A percentile compares a stretch with the other conserved stretches of the same genome.
Conservation (phyloP, 2,113 vertebrate species). For the Phaethon lepturus region DNA sequence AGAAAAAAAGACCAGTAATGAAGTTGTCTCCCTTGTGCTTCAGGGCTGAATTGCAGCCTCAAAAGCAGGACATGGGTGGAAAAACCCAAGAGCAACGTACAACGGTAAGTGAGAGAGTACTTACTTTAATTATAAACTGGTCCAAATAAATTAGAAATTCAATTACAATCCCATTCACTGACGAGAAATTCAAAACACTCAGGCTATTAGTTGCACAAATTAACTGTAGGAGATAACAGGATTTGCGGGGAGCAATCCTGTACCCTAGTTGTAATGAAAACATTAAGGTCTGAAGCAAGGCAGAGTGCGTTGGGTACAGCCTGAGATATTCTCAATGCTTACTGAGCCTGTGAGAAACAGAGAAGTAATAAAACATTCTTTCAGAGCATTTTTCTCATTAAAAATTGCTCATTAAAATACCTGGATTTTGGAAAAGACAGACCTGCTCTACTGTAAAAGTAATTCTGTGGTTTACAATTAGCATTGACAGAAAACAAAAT, state of each 20-base stretch:
- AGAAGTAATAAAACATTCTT: background rate
- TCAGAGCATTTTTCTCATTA: background rate
- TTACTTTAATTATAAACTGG: constrained; percentile 24
- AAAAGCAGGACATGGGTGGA: background rate
- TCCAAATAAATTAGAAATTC: constrained; percentile 26
- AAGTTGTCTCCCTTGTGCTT: background rate
- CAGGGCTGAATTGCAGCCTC: background rate
- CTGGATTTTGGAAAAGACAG: background rate
- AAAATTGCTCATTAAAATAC: background rate
- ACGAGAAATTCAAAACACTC: background rate
- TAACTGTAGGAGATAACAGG: background rate
- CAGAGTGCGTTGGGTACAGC: accelerated
- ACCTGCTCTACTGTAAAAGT: background rate
- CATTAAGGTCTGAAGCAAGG: background rate
- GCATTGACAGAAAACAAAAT: background rate
- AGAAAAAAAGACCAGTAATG: background rate
- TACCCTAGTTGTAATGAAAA: background rate
- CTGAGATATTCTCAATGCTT: background rate
- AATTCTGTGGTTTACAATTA: background rate
- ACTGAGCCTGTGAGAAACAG: background rate
- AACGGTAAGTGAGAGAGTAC: background rate
- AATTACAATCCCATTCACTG: background rate
- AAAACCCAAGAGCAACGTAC: background rate
- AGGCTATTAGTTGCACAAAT: background rate
- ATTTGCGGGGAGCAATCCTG: background rate